Percentiles rank a stretch among this genome's conserved stretches.
These are phyloP conservation scores for Pinctada fucata DNA, from an alignment of 2,888 invertebrate species.

Conservation along the genomic window DNA sequence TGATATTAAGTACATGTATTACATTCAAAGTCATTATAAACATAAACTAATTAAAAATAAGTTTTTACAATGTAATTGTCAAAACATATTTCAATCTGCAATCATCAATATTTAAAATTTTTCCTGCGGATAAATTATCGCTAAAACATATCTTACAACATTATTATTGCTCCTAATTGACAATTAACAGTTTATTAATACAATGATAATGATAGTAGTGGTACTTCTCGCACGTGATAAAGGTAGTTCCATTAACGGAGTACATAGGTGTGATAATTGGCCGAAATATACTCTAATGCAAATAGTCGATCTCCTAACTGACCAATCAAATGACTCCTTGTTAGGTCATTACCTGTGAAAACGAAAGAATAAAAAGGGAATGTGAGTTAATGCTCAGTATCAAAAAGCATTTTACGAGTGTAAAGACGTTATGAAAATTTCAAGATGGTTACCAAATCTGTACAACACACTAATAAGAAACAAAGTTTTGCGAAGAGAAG, in stretches of 20 bases:
- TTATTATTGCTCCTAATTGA: not conserved
- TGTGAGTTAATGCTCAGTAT: not conserved
- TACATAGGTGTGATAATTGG: not conserved
- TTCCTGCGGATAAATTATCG: not conserved
- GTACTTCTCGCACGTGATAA: not conserved
- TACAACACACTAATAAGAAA: not conserved
- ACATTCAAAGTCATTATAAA: too few relatives aligned
- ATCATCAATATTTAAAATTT: not conserved
- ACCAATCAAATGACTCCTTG: not conserved
- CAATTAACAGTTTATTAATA: constrained; percentile 11
- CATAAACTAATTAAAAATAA: not conserved
- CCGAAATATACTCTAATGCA: not conserved
- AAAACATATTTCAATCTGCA: not conserved
- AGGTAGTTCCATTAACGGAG: not conserved
- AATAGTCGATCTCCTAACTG: not conserved
- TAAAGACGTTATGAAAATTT: not conserved
- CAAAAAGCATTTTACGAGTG: not conserved
- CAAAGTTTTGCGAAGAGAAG: constrained; percentile 17
- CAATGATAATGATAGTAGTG: not conserved
- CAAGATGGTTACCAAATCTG: not conserved
- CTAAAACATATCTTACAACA: not conserved
- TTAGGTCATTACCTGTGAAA: not conserved
- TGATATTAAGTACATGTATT: too few relatives aligned
- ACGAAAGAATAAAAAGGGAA: not conserved
- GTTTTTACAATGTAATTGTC: not conserved